Conservation (phyloP, 2,113 vertebrate species). For the Marmota flaviventris region DNA sequence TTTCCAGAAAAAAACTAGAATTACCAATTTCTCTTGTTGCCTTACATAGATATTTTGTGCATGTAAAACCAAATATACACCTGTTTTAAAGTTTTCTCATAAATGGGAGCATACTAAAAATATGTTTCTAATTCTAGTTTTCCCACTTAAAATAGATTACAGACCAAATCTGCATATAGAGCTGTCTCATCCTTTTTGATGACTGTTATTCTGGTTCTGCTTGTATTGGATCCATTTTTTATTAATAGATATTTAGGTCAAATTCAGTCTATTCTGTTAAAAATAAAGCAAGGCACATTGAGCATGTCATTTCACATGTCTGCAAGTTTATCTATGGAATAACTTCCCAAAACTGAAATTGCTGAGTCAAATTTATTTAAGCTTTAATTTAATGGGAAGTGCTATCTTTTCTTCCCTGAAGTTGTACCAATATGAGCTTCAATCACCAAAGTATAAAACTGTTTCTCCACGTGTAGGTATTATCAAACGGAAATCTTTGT, state of each 20-base stretch:
- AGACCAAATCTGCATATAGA: not conserved
- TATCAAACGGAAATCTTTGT: constrained; percentile 36
- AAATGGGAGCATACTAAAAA: not conserved
- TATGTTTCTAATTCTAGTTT: not conserved
- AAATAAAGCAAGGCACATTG: not conserved
- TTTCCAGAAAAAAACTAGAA: not conserved
- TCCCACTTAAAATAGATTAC: not conserved
- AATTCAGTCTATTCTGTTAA: not conserved
- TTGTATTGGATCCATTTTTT: not conserved
- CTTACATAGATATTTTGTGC: not conserved
- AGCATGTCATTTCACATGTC: not conserved
- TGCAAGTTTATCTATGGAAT: not conserved
- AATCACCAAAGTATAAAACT: not conserved
- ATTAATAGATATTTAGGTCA: not conserved
- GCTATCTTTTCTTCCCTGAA: not conserved
- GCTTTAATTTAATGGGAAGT: constrained; percentile 47
- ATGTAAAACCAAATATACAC: not conserved
- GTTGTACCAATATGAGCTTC: not conserved
- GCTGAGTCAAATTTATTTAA: not conserved
- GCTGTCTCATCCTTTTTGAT: not conserved
- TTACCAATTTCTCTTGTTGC: not conserved
- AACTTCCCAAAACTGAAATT: constrained; percentile 12
- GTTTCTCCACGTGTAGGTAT: not conserved
- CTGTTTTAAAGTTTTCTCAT: not conserved
- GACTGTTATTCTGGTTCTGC: not conserved